Percentiles rank a stretch among this genome's conserved stretches.
phyloP scores from a whole-genome alignment of 2,113 vertebrate species.

The Tricholaema leucomelas region DNA sequence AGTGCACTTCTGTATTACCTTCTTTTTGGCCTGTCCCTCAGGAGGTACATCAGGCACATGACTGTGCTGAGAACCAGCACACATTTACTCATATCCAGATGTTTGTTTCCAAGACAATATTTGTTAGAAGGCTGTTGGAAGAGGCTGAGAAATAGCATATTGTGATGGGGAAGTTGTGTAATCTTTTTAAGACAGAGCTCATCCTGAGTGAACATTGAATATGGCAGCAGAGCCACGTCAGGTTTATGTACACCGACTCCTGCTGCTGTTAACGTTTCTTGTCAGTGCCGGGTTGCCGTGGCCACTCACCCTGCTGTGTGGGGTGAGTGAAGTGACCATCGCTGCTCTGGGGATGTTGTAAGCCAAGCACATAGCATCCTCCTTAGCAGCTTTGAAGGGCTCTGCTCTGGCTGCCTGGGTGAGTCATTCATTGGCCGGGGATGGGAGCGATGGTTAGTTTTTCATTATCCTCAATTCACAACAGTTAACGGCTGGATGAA shows the following conservation, averaged over 20 bases:
- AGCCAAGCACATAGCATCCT: background rate
- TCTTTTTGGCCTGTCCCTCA: background rate
- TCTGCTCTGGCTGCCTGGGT: slow-evolving; percentile 23
- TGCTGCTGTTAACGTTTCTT: background rate
- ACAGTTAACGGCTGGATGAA: slow-evolving; percentile 32
- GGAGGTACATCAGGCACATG: background rate
- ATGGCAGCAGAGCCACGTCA: background rate
- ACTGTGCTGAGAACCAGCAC: background rate
- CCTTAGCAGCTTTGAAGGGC: background rate
- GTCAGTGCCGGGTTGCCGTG: fast-evolving
- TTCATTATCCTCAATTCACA: slow-evolving; percentile 41
- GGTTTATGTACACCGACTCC: background rate
- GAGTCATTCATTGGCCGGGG: slow-evolving; percentile 47
- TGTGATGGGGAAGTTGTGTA: background rate
- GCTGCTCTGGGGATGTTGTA: background rate
- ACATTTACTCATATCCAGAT: background rate
- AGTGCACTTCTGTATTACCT: background rate
- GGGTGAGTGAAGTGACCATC: background rate
- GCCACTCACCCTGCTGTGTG: background rate
- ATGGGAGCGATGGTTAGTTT: background rate
- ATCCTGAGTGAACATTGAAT: fast-evolving
- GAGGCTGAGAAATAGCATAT: background rate
- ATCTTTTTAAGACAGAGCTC: background rate
- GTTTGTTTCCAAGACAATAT: background rate
- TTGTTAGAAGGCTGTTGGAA: background rate